Conservation (phyloP, 1,140 invertebrate species). For the Centruroides vittatus region DNA sequence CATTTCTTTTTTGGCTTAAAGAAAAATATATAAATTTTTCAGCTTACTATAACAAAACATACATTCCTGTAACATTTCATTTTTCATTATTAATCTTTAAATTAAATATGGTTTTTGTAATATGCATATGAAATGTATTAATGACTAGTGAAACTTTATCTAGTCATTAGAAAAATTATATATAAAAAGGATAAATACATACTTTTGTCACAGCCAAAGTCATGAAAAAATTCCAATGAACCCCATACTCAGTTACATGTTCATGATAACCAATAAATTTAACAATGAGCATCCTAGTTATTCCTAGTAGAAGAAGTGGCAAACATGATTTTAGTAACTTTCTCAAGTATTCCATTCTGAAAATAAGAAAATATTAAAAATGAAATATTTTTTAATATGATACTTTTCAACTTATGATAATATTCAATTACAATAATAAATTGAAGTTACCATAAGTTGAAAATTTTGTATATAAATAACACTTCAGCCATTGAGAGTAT, state of each 20-base stretch:
- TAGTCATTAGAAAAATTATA: neutral
- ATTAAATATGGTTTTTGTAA: no score
- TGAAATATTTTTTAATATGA: neutral
- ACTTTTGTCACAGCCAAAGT: slow-evolving; percentile 70
- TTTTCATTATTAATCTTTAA: no score
- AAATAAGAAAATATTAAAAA: neutral
- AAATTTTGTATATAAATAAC: no score
- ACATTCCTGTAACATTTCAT: no score
- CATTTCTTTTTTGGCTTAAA: no score
- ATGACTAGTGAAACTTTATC: no score
- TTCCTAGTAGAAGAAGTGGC: slow-evolving; percentile 43
- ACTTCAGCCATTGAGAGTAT: no score
- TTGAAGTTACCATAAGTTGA: neutral
- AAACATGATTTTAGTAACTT: slow-evolving; percentile 14
- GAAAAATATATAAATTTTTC: no score
- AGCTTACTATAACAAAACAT: no score
- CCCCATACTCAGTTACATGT: slow-evolving; percentile 80
- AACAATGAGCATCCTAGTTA: slow-evolving; percentile 39
- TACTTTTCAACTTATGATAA: no score
- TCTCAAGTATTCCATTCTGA: neutral
- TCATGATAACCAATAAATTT: slow-evolving; percentile 56
- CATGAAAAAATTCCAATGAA: slow-evolving; percentile 96
- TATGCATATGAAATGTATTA: no score
- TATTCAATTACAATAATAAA: no score
- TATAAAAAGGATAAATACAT: neutral